A percentile compares a stretch with the other conserved stretches of the same genome.
phyloP scores from a whole-genome alignment of 92 coral and sea anemone genomes.

The Ricordea florida region DNA sequence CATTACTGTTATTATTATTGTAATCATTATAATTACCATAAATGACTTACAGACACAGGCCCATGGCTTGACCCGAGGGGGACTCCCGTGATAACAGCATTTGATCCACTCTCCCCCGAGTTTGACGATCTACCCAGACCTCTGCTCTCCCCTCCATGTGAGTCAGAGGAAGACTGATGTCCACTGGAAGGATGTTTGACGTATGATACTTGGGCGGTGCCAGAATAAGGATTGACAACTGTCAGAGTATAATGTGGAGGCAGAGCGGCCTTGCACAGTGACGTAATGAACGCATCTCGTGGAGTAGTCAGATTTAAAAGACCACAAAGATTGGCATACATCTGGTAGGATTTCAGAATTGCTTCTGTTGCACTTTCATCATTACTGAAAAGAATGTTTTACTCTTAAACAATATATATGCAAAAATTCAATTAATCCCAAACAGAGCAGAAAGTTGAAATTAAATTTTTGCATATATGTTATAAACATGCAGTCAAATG shows the following conservation, averaged over 20 bases:
- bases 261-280: slow-evolving; percentile 94
- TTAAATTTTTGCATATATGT: no score
- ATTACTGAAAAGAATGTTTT: slow-evolving; percentile 73
- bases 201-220: slow-evolving; percentile 85
- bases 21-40: not conserved
- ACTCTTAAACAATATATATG: not conserved
- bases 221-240: slow-evolving; percentile 92
- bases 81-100: slow-evolving; percentile 85
- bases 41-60: slow-evolving; percentile 86
- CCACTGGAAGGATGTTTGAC: slow-evolving; percentile 66
- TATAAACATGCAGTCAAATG: no score
- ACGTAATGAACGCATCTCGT: slow-evolving; percentile 95
- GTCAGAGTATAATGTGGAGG: slow-evolving; percentile 98
- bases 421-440: not conserved
- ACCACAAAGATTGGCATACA: slow-evolving; percentile 91
- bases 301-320: slow-evolving; percentile 88
- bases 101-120: slow-evolving; percentile 70
- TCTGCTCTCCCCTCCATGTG: slow-evolving; percentile 58
- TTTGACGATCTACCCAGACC: slow-evolving; percentile 44
- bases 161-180: slow-evolving; percentile 49
- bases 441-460: not conserved
- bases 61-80: slow-evolving; percentile 96
- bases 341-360: slow-evolving; percentile 86
- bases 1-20: not conserved
- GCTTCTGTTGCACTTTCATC: slow-evolving; percentile 92